Evolutionary conservation across 1,140 invertebrate species (phyloP), one percentile per base, ranked within the genome.

Genomic region (Eriosoma lanigerum): DNA sequence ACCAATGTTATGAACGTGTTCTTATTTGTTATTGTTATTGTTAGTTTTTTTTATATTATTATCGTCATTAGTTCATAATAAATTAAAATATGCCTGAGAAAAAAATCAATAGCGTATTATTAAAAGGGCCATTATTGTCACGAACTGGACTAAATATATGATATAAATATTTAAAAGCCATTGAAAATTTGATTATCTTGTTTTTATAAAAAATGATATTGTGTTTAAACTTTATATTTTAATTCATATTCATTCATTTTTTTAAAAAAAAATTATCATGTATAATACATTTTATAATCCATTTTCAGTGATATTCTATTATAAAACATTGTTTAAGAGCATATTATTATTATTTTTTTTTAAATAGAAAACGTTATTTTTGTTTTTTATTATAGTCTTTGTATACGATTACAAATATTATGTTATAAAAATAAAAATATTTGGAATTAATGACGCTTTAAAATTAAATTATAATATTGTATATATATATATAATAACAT

Each of bases 211-310:
- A 8, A n/a, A 8, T 10, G 60, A 26, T 64, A 66, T 44, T 66
- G 32, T 68, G 21, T 64, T 21, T 68, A 68, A 68, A 38, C 38
- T 68, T 21, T 46, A 46, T 46, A n/a, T 24, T 17, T 46, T 68
- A 68, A 68, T 68, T 68, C 44, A 68, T 68, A n/a, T 24, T 68
- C 64, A 44, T 21, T 44, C 32, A 21, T 68, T 46, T 66, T 8
- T 66, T 13, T 12, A n/a, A n/a, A n/a, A n/a, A n/a, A n/a, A n/a
- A n/a, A n/a, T n/a, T n/a, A n/a, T n/a, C n/a, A n/a, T n/a, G n/a
- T n/a, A n/a, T n/a, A n/a, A n/a, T n/a, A n/a, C n/a, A n/a, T n/a
- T n/a, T n/a, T n/a, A n/a, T n/a, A n/a, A n/a, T n/a, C n/a, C n/a
- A n/a, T n/a, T 21, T 32, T 15, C 5, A 38, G 32, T 46, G n/a